Evolutionary conservation across 1,140 invertebrate genomes (phyloP), one percentile per base, ranked within the genome.

Genomic region (Zaprionus ghesquierei): DNA sequence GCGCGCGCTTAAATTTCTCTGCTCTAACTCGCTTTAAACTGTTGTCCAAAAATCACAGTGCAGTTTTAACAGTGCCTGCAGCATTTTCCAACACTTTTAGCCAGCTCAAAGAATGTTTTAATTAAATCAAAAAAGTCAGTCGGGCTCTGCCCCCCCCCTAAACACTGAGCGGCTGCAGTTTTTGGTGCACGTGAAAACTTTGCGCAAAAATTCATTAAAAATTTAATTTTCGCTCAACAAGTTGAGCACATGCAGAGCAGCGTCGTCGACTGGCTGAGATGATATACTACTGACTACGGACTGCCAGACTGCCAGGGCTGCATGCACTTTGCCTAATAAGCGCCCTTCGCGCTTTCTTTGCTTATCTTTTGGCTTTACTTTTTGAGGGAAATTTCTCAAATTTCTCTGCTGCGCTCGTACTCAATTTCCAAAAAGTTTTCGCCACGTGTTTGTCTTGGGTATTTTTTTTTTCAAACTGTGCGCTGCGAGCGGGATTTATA

Each of bases 191-290:
- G 80, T 72, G 62, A 77, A 81, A 87, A 87, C 58, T 87, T 89
- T 89, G 59, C 60, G 55, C 71, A 58, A 68, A 81, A 87, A 84
- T 87, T 74, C 76, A 89, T 87, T 89, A 89, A 79, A 87, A 89
- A 87, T 89, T 84, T 84, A 89, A 87, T 87, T 87, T 89, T 71
- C 66, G 79, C 79, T 87, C 79, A 87, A 87, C 82, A 87, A 87
- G 82, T 89, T 84, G 50, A 71, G 81, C 77, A 81, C 66, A 85
- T 71, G 77, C 62, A 74, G 49, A n/a, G n/a, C n/a, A n/a, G n/a
- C n/a, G n/a, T n/a, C 51, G 50, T 35, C 35, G 60, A 41, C 23
- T 15, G n/a, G 33, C 20, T 38, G 1, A 35, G 51, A 29, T 31
- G 38, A 69, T 63, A 62, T 49, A 62, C 13, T 5, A 18, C 2